phyloP scores from a whole-genome alignment of 1,140 invertebrate genomes.

The Brachionus paranguensis region DNA sequence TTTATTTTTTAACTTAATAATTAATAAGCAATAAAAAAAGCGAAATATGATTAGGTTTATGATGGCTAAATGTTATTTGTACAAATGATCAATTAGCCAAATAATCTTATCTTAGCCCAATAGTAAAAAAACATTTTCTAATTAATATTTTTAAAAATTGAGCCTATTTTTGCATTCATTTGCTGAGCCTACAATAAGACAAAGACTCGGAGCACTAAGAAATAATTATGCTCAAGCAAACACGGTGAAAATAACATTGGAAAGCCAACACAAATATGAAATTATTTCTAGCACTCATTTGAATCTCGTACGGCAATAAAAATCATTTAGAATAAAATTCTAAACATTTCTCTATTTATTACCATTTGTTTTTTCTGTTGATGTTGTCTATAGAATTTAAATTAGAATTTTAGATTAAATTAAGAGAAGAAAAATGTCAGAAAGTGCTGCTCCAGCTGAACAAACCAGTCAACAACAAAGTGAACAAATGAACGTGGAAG shows the following conservation, averaged over 20 bases:
- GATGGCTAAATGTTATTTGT: not conserved
- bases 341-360: conserved; percentile 2
- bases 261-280: not conserved
- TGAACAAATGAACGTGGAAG: conserved; percentile 19
- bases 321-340: not conserved
- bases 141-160: not conserved
- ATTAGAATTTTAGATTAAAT: not conserved
- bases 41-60: not conserved
- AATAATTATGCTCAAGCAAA: not conserved
- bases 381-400: not conserved
- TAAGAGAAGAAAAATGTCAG: not conserved
- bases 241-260: not conserved
- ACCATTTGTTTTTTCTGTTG: not conserved
- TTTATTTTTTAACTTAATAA: too few relatives aligned
- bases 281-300: not conserved
- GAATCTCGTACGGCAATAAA: not conserved
- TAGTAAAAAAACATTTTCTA: not conserved
- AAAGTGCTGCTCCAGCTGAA: not conserved
- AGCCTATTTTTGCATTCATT: not conserved
- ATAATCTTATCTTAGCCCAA: not conserved
- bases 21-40: not conserved
- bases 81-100: not conserved
- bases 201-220: not conserved
- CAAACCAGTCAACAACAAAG: not conserved
- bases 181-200: not conserved